These are phyloP conservation scores for Tyto alba DNA, from an alignment of 2,113 vertebrate species.

Conservation along the genomic window DNA sequence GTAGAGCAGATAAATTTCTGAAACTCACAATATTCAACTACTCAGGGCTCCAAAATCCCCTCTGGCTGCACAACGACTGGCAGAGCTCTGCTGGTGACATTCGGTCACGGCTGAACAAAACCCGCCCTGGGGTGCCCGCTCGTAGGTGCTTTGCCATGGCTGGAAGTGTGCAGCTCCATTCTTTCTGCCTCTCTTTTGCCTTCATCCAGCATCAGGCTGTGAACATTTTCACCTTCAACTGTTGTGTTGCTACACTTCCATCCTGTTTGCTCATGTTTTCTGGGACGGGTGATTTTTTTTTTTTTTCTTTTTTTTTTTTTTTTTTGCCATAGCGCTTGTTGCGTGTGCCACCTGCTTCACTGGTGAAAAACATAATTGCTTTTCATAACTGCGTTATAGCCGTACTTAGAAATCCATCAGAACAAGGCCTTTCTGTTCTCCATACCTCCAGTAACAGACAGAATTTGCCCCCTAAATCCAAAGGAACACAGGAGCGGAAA, in stretches of 20 bases:
- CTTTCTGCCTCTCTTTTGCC: neutral
- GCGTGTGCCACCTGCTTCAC: neutral
- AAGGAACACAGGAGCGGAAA: neutral
- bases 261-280: neutral
- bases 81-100: neutral
- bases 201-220: neutral
- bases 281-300: neutral
- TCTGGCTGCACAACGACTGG: neutral
- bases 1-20: neutral
- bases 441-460: neutral
- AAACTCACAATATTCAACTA: neutral
- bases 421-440: neutral
- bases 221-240: neutral
- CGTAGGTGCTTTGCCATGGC: rapidly evolving
- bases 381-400: neutral
- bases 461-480: neutral
- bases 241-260: neutral
- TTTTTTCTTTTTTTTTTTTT: too few relatives aligned
- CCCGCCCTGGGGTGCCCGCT: neutral
- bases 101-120: neutral
- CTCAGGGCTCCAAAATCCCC: neutral
- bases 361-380: neutral
- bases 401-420: neutral
- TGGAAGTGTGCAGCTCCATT: neutral
- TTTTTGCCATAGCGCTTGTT: neutral